phyloP scores from a whole-genome alignment of 1,140 invertebrate genomes.

The Choristoneura fumiferana region DNA sequence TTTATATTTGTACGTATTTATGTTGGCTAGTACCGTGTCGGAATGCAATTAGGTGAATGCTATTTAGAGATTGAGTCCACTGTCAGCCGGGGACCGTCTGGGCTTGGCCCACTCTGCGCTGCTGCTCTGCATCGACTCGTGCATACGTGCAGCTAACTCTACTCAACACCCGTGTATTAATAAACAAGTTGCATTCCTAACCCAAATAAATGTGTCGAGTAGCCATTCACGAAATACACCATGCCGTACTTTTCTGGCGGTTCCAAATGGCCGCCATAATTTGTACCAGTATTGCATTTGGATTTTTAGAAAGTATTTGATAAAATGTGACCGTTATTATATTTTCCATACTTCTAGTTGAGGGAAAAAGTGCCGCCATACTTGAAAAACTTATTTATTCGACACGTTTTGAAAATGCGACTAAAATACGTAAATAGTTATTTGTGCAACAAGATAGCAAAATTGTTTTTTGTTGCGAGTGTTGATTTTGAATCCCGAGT shows the following conservation, averaged over 20 bases:
- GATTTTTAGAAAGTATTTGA: too few species aligned
- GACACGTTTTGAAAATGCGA: too few species aligned
- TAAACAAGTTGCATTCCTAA: conserved; percentile 14
- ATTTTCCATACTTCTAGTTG: too few species aligned
- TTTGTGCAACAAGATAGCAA: too few species aligned
- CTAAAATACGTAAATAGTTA: too few species aligned
- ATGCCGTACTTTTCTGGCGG: too few species aligned
- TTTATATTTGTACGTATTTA: conserved; percentile 39
- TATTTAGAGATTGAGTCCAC: conserved; percentile 65
- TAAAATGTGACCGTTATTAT: too few species aligned
- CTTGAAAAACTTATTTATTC: too few species aligned
- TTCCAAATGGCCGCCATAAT: conserved; percentile 37
- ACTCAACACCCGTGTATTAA: conserved; percentile 15
- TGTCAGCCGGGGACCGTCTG: conserved; percentile 61
- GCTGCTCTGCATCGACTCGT: not conserved
- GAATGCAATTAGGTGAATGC: conserved; percentile 76
- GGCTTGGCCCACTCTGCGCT: conserved; percentile 25
- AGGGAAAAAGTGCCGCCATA: too few species aligned
- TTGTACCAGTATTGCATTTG: too few species aligned
- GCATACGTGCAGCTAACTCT: conserved; percentile 16
- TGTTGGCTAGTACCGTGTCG: conserved; percentile 70
- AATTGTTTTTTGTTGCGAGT: too few species aligned
- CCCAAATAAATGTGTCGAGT: conserved; percentile 10
- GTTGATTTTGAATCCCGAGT: too few species aligned
- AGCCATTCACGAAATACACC: not conserved